Evolutionary conservation across 92 coral and sea anemone species (phyloP), one percentile per base, ranked within the genome.

Genomic region (Parazoanthus swiftii): DNA sequence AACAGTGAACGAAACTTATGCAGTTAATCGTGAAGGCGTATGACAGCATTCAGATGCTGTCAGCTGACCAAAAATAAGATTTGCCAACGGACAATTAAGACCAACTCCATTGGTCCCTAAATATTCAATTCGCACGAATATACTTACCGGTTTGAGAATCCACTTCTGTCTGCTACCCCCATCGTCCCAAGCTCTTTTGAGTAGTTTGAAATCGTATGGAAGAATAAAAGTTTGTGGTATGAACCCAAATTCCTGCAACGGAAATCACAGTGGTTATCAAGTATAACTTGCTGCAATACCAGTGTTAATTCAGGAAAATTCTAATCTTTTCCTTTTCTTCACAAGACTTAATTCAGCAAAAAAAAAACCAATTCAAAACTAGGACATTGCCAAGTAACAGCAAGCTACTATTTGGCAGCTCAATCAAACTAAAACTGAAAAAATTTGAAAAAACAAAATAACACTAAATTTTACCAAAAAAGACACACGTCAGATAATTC

Each of bases 161-260:
- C 99, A 97, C 88, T 97, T 97, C 79, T 97, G 99, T 79, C 96
- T 95, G 79, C 89, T 90, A 81, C 95, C 95, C 6, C 96, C 97
- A 76, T 97, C 99, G 68, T 97, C 99, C 99, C 99, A 97, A 0
- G 95, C 97, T 92, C 98, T 93, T 88, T 95, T 97, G 13, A 97
- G 90, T 23, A 91, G 93, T 91, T 94, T 95, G 87, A 93, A 92
- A 88, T 97, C 99, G 88, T 92, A 96, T 37, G 99, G 99, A 50
- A 97, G 95, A 56, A 96, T 91, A 79, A 89, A 97, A 0, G 99
- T 97, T 82, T 97, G 99, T 13, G 99, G 99, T 26, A 97, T 91
- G 81, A 95, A 97, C 51, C 99, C 99, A 89, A 93, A 97, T 79
- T 97, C 98, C 99, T 97, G 86, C 35, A 82, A 78, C 21, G 51